phyloP scores from a whole-genome alignment of 2,888 invertebrate species.

The Sarcophaga variegata region DNA sequence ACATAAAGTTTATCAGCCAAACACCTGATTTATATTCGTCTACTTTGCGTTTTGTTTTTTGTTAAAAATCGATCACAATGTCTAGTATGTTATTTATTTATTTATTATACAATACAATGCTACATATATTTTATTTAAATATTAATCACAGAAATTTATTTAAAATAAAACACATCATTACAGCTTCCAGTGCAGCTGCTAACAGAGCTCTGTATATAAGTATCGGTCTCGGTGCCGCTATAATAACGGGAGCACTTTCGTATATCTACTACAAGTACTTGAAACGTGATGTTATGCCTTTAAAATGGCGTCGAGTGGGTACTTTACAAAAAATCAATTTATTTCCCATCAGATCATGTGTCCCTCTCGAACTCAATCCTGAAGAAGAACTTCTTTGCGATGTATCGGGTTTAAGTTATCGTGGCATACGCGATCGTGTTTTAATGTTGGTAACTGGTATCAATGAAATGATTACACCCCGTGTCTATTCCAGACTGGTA shows the following conservation, averaged over 20 bases:
- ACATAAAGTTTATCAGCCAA: slow-evolving; percentile 33
- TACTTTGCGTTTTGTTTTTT: not conserved
- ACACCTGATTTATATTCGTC: not conserved
- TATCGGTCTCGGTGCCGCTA: slow-evolving; percentile 72
- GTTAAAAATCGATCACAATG: slow-evolving; percentile 30
- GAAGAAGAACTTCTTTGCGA: slow-evolving; percentile 75
- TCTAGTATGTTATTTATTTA: slow-evolving; percentile 47
- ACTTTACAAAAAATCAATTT: slow-evolving; percentile 74
- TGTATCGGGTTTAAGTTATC: slow-evolving; percentile 75
- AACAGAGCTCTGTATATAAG: slow-evolving; percentile 67
- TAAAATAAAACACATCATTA: not conserved
- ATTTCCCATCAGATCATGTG: slow-evolving; percentile 80
- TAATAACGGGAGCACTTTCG: slow-evolving; percentile 72
- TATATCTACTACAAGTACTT: slow-evolving; percentile 74
- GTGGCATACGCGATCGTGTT: slow-evolving; percentile 76
- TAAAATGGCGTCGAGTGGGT: slow-evolving; percentile 79
- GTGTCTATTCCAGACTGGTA: slow-evolving; percentile 78
- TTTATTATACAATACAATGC: not conserved
- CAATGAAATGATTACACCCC: slow-evolving; percentile 77
- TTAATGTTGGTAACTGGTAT: slow-evolving; percentile 78
- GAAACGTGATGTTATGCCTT: slow-evolving; percentile 75
- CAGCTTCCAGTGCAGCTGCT: slow-evolving; percentile 47
- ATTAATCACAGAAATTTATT: not conserved
- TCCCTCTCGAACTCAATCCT: slow-evolving; percentile 70
- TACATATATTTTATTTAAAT: not conserved